Evolutionary conservation across 2,888 invertebrate genomes (phyloP).

Genomic region (Yponomeuta malinellus): DNA sequence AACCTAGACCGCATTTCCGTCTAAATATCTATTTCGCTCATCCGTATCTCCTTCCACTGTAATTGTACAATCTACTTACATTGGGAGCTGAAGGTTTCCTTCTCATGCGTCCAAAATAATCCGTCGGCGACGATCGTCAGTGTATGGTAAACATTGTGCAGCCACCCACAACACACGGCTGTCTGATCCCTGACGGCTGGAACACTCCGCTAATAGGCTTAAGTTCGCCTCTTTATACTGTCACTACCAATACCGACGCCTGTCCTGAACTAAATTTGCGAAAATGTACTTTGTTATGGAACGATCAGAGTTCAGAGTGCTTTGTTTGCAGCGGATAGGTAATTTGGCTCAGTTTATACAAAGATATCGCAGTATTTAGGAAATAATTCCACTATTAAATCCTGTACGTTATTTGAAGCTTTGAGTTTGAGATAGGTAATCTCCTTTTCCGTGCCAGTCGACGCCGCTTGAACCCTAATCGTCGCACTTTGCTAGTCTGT

Average conservation of each 20-base stretch:
- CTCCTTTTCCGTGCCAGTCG: no score
- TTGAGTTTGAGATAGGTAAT: no score
- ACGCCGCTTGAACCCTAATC: no score
- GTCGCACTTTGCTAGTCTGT: no score
- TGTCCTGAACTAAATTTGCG: not conserved
- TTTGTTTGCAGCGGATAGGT: not conserved
- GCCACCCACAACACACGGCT: constrained; percentile 11
- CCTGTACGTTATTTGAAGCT: no score
- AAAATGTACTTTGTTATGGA: not conserved
- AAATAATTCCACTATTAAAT: not conserved
- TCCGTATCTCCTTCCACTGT: no score
- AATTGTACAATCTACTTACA: no score
- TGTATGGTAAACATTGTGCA: constrained; percentile 2
- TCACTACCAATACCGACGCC: not conserved
- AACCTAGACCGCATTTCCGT: no score
- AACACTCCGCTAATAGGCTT: constrained; percentile 25
- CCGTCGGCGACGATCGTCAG: not conserved
- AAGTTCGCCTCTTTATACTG: constrained; percentile 18
- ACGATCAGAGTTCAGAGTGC: not conserved
- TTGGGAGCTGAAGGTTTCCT: not conserved
- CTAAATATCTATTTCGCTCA: no score
- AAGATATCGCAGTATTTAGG: constrained; percentile 1
- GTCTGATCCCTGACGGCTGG: not conserved
- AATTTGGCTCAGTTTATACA: not conserved
- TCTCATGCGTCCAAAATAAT: not conserved